Conservation (phyloP, 2,888 invertebrate genomes). For the Taenaris catops region DNA sequence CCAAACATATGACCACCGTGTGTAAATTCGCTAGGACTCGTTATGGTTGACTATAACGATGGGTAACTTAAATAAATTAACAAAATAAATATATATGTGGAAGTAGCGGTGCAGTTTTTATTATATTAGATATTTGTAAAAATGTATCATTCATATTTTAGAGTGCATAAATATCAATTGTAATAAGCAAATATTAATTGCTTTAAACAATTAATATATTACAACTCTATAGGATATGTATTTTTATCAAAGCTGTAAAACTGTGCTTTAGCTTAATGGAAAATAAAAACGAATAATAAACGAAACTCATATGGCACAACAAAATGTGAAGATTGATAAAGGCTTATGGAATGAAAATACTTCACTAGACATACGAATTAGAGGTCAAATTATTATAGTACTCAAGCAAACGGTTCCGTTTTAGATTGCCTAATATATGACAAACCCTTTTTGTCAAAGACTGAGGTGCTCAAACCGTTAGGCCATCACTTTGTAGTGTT, state of each 20-base stretch:
- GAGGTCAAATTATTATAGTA: too few species aligned
- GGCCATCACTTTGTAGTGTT: too few species aligned
- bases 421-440: too few species aligned
- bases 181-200: slow-evolving; percentile 10
- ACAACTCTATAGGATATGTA: slow-evolving; percentile 3
- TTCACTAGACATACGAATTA: too few species aligned
- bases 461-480: too few species aligned
- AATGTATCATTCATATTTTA: too few species aligned
- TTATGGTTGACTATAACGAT: slow-evolving; percentile 42
- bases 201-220: slow-evolving; percentile 4
- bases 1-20: slow-evolving; percentile 80
- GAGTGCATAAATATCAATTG: slow-evolving; percentile 21
- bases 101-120: slow-evolving; percentile 31
- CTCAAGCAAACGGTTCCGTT: too few species aligned
- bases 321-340: slow-evolving; percentile 10
- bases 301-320: slow-evolving; percentile 12
- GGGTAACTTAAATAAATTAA: slow-evolving; percentile 33
- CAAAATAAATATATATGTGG: slow-evolving; percentile 30
- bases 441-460: too few species aligned
- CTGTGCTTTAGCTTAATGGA: slow-evolving; percentile 16
- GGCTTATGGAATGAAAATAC: slow-evolving; percentile 1
- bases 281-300: slow-evolving; percentile 11
- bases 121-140: too few species aligned
- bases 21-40: slow-evolving; percentile 76
- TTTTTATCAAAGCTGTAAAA: slow-evolving; percentile 1